Percentiles rank a stretch among this genome's conserved stretches.
Evolutionary conservation across 1,140 invertebrate genomes (phyloP).

Genomic region (Kradibia gibbosae): DNA sequence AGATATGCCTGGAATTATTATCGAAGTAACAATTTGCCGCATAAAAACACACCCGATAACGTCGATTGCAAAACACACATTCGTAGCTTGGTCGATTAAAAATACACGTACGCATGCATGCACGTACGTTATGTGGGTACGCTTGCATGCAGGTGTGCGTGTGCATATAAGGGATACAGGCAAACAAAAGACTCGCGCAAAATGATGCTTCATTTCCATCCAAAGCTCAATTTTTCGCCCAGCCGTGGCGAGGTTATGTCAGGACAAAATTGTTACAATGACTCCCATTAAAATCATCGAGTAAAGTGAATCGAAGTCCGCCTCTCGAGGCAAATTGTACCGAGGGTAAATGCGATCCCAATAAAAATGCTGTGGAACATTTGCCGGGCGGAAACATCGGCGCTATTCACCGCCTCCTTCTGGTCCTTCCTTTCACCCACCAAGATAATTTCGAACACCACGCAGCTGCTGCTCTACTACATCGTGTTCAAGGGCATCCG

Average conservation of each 20-base stretch:
- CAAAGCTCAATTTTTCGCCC: not conserved
- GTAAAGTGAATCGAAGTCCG: not conserved
- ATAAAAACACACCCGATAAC: not conserved
- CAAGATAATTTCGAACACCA: constrained; percentile 49
- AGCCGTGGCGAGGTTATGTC: not conserved
- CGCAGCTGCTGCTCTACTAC: constrained; percentile 56
- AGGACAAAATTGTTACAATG: not conserved
- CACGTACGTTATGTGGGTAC: no score
- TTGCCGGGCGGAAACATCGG: not conserved
- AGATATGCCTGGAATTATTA: not conserved
- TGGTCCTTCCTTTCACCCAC: constrained; percentile 37
- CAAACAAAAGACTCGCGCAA: constrained; percentile 32
- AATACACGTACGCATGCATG: no score
- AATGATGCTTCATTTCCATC: not conserved
- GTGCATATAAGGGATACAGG: not conserved
- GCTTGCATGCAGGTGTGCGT: no score
- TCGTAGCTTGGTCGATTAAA: no score
- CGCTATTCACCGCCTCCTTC: not conserved
- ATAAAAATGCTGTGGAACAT: constrained; percentile 30
- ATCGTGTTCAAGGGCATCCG: constrained; percentile 56
- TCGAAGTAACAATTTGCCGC: not conserved
- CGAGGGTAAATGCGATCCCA: not conserved
- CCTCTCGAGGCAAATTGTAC: no score
- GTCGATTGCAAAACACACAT: not conserved
- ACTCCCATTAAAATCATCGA: not conserved